Conservation (phyloP, 2,797 vertebrate genomes). For the Argya squamiceps region DNA sequence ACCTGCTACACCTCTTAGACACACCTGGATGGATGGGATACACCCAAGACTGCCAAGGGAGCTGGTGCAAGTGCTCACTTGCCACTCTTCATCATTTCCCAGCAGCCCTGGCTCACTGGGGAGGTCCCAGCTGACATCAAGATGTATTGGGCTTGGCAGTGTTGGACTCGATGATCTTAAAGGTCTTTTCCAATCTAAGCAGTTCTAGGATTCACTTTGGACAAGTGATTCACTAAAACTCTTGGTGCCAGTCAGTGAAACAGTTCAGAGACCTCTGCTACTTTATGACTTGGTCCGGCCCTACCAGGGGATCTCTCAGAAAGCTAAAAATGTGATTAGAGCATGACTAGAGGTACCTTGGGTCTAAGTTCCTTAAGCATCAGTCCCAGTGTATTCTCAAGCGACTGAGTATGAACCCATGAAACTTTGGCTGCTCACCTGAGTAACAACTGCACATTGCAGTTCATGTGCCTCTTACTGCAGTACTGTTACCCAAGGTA, state of each 20-base stretch:
- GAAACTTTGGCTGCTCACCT: not conserved
- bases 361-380: not conserved
- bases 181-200: not conserved
- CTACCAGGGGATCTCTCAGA: not conserved
- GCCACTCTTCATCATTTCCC: too few relatives aligned
- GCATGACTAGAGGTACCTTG: not conserved
- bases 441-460: not conserved
- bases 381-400: not conserved
- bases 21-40: not conserved
- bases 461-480: not conserved
- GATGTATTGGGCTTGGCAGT: not conserved
- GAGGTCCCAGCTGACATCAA: not conserved
- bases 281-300: not conserved
- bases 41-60: not conserved
- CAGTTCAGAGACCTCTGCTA: not conserved
- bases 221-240: not conserved
- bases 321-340: not conserved
- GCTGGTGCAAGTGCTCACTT: rapidly evolving
- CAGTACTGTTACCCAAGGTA: not conserved
- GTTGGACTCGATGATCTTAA: not conserved
- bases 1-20: not conserved
- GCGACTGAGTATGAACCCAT: not conserved
- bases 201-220: not conserved
- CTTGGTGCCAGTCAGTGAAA: not conserved
- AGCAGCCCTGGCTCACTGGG: not conserved